A percentile compares a stretch with the other conserved stretches of the same genome.
These are phyloP conservation scores for Leucopsar rothschildi DNA, from an alignment of 2,113 vertebrate species.

Conservation along the genomic window DNA sequence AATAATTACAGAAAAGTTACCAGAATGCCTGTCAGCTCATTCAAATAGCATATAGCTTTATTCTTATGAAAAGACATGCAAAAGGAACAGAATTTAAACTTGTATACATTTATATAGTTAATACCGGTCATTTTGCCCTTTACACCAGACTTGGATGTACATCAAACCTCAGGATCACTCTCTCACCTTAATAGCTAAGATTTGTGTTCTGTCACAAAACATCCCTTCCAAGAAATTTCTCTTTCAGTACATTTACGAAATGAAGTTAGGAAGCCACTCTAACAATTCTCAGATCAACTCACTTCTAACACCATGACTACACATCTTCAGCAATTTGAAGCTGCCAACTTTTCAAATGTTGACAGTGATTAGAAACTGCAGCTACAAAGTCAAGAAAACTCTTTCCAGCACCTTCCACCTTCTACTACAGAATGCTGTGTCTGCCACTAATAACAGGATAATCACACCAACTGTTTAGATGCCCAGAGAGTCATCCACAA, in stretches of 20 bases:
- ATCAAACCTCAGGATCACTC: not conserved
- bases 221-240: not conserved
- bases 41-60: not conserved
- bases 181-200: not conserved
- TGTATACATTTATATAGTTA: not conserved
- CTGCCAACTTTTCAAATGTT: not conserved
- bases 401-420: not conserved
- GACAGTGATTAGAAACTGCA: not conserved
- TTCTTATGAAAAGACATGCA: not conserved
- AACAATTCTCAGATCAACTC: not conserved
- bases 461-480: not conserved
- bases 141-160: not conserved
- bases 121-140: not conserved
- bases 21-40: not conserved
- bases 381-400: not conserved
- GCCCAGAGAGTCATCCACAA: not conserved
- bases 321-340: not conserved
- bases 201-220: not conserved
- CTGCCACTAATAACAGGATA: not conserved
- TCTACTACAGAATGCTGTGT: not conserved
- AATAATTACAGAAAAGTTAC: not conserved
- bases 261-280: not conserved
- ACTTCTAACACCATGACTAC: not conserved
- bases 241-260: not conserved
- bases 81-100: not conserved